Percentiles rank a stretch among this genome's conserved stretches.
Conservation (phyloP, 2,888 invertebrate species). For the Taenaris catops region DNA sequence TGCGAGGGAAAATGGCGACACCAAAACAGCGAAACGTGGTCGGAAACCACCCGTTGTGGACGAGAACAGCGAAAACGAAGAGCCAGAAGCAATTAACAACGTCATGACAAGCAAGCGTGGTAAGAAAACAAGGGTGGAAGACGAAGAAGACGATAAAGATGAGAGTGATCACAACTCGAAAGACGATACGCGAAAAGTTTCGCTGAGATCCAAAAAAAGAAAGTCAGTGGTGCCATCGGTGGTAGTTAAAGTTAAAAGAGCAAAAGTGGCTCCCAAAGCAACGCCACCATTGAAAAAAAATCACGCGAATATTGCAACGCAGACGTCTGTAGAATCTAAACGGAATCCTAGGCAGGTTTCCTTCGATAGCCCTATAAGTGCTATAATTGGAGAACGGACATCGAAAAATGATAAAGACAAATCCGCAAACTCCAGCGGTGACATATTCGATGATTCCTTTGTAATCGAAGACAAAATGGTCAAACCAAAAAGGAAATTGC, state of each 20-base stretch:
- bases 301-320: constrained; percentile 58
- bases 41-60: constrained; percentile 19
- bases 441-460: constrained; percentile 69
- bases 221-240: constrained; percentile 51
- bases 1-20: constrained; percentile 22
- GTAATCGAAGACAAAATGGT: constrained; percentile 51
- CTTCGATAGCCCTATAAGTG: constrained; percentile 58
- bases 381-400: constrained; percentile 42
- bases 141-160: constrained; percentile 37
- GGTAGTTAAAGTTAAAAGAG: constrained; percentile 50
- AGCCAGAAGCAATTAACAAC: constrained; percentile 8
- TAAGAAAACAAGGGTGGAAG: constrained; percentile 30
- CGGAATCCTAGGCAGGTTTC: constrained; percentile 52
- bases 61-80: constrained; percentile 40
- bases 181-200: constrained; percentile 26
- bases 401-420: constrained; percentile 18
- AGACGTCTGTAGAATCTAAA: constrained; percentile 51
- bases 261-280: constrained; percentile 47
- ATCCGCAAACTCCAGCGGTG: constrained; percentile 52
- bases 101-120: not conserved
- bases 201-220: constrained; percentile 39
- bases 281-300: constrained; percentile 64
- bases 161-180: too few species aligned
- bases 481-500: constrained; percentile 49
- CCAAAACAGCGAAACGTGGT: constrained; percentile 9